phyloP scores from a whole-genome alignment of 2,113 vertebrate genomes.

The Aythya baeri region DNA sequence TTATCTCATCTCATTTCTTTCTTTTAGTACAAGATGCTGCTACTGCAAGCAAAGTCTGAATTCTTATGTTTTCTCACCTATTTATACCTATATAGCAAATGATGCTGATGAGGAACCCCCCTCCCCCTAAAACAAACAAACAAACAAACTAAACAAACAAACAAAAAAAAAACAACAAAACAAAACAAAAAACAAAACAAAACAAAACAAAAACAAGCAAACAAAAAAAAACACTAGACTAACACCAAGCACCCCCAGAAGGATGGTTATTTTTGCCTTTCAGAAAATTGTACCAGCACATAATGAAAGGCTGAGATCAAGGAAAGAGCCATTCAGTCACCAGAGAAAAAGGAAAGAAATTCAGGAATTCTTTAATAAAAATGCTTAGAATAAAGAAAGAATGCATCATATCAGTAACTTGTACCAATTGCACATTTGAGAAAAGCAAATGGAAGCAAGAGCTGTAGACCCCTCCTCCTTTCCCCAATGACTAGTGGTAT shows the following conservation, averaged over 20 bases:
- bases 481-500: accelerated
- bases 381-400: neutral
- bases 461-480: neutral
- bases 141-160: too few species aligned
- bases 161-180: too few species aligned
- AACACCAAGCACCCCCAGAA: neutral
- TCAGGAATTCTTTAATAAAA: neutral
- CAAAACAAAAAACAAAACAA: too few species aligned
- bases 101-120: neutral
- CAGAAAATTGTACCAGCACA: neutral
- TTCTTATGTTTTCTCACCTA: neutral
- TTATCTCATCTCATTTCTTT: neutral
- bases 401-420: neutral
- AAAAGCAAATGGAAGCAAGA: neutral
- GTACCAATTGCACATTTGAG: neutral
- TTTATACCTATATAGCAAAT: neutral
- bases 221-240: neutral
- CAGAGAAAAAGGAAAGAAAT: neutral
- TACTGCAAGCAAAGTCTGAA: too few species aligned
- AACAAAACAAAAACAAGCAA: too few species aligned
- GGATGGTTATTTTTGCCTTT: neutral
- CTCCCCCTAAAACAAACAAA: too few species aligned
- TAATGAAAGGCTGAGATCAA: neutral
- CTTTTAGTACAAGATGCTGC: too few species aligned
- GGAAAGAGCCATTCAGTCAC: neutral